Conservation (phyloP, 1,140 invertebrate genomes). For the Calephelis nemesis region DNA sequence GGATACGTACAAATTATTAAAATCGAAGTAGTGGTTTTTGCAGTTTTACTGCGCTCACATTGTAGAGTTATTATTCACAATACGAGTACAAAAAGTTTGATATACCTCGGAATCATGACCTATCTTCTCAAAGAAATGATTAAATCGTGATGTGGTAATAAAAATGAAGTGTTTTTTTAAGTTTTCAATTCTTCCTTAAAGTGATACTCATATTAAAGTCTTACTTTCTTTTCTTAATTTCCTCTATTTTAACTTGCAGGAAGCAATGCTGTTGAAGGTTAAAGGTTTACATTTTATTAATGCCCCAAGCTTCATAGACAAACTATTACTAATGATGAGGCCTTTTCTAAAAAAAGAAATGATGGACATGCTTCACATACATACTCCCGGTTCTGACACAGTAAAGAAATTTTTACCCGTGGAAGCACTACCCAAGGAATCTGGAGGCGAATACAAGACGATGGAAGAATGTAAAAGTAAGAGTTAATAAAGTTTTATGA, state of each 20-base stretch:
- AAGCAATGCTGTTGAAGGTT: slow-evolving; percentile 58
- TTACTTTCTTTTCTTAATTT: neutral
- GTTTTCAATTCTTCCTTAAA: no score
- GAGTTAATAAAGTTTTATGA: neutral
- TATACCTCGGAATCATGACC: no score
- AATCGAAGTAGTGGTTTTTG: no score
- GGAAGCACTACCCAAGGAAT: slow-evolving; percentile 46
- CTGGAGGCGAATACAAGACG: slow-evolving; percentile 44
- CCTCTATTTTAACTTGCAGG: slow-evolving; percentile 18
- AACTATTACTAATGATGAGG: slow-evolving; percentile 82
- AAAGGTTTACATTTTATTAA: slow-evolving; percentile 85
- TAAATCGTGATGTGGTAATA: no score
- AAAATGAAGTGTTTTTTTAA: no score
- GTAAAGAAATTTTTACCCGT: slow-evolving; percentile 57
- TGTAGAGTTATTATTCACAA: no score
- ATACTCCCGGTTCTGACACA: slow-evolving; percentile 59
- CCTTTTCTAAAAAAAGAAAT: slow-evolving; percentile 87
- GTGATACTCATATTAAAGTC: no score
- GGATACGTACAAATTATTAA: no score
- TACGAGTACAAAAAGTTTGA: no score
- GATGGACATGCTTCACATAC: slow-evolving; percentile 79
- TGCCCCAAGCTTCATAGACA: slow-evolving; percentile 83
- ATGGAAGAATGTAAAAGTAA: slow-evolving; percentile 37
- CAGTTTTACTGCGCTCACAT: no score
- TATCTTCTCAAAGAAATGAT: no score